These are phyloP conservation scores for Phallusia fumigata DNA, from an alignment of 23 tunicate genomes.

Conservation along the genomic window DNA sequence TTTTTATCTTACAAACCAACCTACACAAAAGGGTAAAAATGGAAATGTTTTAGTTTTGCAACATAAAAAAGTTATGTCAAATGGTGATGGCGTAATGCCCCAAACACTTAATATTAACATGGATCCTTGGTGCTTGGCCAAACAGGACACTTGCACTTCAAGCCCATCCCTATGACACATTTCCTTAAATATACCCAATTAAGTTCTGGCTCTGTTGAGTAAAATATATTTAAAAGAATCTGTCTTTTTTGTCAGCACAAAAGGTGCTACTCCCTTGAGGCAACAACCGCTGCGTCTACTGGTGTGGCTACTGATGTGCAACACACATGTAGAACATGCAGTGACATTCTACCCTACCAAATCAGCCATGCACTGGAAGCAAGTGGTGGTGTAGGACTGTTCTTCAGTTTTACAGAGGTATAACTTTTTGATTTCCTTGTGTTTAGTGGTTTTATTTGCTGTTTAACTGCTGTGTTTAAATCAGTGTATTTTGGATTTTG, in stretches of 20 bases:
- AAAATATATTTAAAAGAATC: not conserved
- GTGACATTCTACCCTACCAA: slow-evolving; percentile 25
- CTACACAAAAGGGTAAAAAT: too few relatives aligned
- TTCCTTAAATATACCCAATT: too few relatives aligned
- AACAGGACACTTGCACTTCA: too few relatives aligned
- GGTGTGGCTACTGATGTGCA: not conserved
- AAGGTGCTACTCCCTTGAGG: not conserved
- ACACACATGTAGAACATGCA: slow-evolving; percentile 27
- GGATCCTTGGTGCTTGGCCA: too few relatives aligned
- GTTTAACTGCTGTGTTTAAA: not conserved
- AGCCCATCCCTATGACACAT: too few relatives aligned
- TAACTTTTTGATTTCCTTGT: not conserved
- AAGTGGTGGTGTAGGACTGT: slow-evolving; percentile 91
- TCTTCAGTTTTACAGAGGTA: slow-evolving; percentile 96
- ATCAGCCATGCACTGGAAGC: slow-evolving; percentile 58
- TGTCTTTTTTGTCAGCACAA: slow-evolving; percentile 9
- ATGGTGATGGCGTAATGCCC: too few relatives aligned
- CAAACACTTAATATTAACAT: too few relatives aligned
- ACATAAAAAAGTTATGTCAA: too few relatives aligned
- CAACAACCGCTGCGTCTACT: not conserved
- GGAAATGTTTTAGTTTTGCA: too few relatives aligned
- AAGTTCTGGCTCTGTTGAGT: too few relatives aligned
- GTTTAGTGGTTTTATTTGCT: not conserved
- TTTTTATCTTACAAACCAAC: too few relatives aligned
- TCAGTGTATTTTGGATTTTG: not conserved